Percentiles rank a stretch among this genome's conserved stretches.
These are phyloP conservation scores for Gymnothorax reevesii DNA, from an alignment of 2,797 vertebrate species.

Conservation along the genomic window DNA sequence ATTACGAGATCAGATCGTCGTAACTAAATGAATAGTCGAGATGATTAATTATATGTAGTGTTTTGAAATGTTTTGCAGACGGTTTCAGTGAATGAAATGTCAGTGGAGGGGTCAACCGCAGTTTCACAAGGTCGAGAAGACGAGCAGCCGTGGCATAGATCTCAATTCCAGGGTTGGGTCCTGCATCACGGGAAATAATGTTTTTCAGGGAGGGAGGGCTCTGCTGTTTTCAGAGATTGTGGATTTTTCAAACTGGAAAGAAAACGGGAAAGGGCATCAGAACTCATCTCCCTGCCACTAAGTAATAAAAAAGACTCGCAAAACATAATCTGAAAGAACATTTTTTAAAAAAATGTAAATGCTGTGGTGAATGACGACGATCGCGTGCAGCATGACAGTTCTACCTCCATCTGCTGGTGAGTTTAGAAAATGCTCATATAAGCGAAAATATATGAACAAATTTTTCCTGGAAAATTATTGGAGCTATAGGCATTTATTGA, in stretches of 20 bases:
- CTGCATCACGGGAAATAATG: not conserved
- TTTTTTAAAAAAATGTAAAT: not conserved
- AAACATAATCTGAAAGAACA: not conserved
- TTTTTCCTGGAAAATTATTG: not conserved
- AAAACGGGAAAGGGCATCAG: not conserved
- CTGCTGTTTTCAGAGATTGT: not conserved
- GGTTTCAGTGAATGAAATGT: not conserved
- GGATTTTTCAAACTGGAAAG: too few relatives aligned
- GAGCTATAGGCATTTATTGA: not conserved
- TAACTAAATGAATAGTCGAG: not conserved
- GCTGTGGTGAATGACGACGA: not conserved
- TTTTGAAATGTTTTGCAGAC: not conserved
- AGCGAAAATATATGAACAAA: not conserved
- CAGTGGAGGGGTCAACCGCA: not conserved
- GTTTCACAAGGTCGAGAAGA: not conserved
- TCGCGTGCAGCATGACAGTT: not conserved
- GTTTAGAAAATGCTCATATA: not conserved
- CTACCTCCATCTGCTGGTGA: slow-evolving; percentile 27
- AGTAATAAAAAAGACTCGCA: not conserved
- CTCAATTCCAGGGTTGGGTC: not conserved
- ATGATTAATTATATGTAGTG: not conserved
- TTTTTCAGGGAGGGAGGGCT: not conserved
- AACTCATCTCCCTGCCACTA: not conserved
- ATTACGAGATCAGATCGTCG: not conserved
- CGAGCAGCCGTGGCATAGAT: not conserved